A percentile compares a stretch with the other conserved stretches of the same genome.
phyloP scores from a whole-genome alignment of 2,888 invertebrate species.

The Hypselothyrea guttata region DNA sequence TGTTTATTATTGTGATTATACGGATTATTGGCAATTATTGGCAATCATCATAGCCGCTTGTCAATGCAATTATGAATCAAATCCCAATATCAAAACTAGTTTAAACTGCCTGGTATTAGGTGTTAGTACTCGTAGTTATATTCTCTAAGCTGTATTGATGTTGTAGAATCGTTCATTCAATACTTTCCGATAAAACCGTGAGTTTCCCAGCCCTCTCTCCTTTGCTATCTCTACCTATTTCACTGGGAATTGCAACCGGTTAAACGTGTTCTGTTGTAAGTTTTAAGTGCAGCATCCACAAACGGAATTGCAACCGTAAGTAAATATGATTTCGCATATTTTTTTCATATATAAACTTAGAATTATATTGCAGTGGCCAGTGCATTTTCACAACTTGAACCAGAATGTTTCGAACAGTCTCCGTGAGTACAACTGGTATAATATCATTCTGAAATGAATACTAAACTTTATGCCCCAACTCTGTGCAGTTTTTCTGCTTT shows the following conservation, averaged over 20 bases:
- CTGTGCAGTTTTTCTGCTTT: slow-evolving; percentile 38
- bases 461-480: background rate
- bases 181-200: slow-evolving; percentile 22
- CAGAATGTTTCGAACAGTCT: slow-evolving; percentile 51
- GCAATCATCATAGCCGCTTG: slow-evolving; percentile 44
- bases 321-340: slow-evolving; percentile 29
- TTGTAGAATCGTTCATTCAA: slow-evolving; percentile 46
- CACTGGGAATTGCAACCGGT: slow-evolving; percentile 38
- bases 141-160: slow-evolving; percentile 32
- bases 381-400: slow-evolving; percentile 35
- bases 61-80: slow-evolving; percentile 51
- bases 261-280: slow-evolving; percentile 40
- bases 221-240: slow-evolving; percentile 7
- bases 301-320: slow-evolving; percentile 21
- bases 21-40: slow-evolving; percentile 48
- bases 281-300: slow-evolving; percentile 10
- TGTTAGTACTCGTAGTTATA: background rate
- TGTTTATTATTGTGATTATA: too few relatives aligned
- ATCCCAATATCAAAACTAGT: slow-evolving; percentile 25
- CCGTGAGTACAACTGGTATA: slow-evolving; percentile 42
- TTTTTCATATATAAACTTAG: slow-evolving; percentile 30
- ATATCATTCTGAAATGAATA: background rate
- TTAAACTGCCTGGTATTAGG: slow-evolving; percentile 9
- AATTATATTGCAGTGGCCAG: slow-evolving; percentile 41
- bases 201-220: background rate